Conservation (phyloP, 2,797 vertebrate species). For the Alexandromys oeconomus region DNA sequence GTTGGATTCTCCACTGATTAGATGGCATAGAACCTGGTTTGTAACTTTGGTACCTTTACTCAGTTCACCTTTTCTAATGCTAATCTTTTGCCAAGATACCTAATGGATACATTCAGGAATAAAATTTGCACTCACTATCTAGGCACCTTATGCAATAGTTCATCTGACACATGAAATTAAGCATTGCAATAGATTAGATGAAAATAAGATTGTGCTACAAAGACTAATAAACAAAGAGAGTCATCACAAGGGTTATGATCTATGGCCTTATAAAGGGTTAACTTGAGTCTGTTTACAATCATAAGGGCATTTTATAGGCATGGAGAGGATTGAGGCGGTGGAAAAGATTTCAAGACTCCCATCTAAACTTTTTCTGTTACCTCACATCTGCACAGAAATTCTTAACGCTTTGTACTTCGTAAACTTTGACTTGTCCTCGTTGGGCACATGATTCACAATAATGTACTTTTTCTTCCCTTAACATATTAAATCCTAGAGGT, state of each 20-base stretch:
- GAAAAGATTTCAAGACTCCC: background rate
- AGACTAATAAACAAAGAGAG: background rate
- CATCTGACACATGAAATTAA: background rate
- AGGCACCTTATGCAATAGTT: background rate
- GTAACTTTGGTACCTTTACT: background rate
- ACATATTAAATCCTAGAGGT: background rate
- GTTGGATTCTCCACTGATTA: background rate
- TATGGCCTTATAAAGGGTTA: background rate
- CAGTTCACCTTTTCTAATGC: background rate
- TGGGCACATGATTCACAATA: background rate
- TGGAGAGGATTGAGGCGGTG: background rate
- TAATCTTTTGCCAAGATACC: background rate
- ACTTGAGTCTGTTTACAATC: background rate
- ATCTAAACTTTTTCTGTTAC: background rate
- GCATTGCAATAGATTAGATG: background rate
- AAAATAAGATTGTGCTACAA: background rate
- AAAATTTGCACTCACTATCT: background rate
- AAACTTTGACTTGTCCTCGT: background rate
- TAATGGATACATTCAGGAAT: background rate
- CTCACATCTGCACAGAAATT: background rate
- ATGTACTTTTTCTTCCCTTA: background rate
- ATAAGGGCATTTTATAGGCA: background rate
- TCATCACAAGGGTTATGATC: background rate
- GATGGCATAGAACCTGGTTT: background rate
- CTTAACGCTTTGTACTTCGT: background rate